A percentile compares a stretch with the other conserved stretches of the same genome.
Conservation (phyloP, 2,888 invertebrate species). For the Lasioglossum vierecki region DNA sequence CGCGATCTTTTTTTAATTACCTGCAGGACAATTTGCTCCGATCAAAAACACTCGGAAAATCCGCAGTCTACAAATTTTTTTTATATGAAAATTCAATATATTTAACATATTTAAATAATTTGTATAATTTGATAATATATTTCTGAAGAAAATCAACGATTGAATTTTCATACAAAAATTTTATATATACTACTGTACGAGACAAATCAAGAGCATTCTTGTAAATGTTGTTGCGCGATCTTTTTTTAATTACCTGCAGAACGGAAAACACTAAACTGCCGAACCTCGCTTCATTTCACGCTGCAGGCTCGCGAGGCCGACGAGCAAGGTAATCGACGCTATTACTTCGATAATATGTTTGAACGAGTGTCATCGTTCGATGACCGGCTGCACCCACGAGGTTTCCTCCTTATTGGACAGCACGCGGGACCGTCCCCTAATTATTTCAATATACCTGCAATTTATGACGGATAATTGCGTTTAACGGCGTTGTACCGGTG, state of each 20-base stretch:
- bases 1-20: too few species aligned
- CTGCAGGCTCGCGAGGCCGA: conserved; percentile 52
- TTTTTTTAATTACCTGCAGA: too few species aligned
- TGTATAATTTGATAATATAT: too few species aligned
- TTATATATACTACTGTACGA: too few species aligned
- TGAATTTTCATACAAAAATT: too few species aligned
- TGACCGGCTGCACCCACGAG: conserved; percentile 25
- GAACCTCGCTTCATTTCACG: conserved; percentile 63
- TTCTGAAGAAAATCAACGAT: too few species aligned
- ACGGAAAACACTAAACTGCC: conserved; percentile 32
- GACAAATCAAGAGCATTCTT: too few species aligned
- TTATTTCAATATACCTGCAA: conserved; percentile 43
- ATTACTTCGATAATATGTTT: conserved; percentile 72
- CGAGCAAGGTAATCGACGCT: conserved; percentile 39
- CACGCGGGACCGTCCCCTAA: conserved; percentile 33
- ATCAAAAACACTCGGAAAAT: not conserved
- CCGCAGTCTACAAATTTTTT: too few species aligned
- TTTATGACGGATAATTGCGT: conserved; percentile 61
- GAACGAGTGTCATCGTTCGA: conserved; percentile 71
- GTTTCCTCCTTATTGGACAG: conserved; percentile 10
- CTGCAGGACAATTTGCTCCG: too few species aligned
- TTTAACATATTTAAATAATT: too few species aligned
- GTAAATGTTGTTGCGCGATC: too few species aligned
- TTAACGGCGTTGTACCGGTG: conserved; percentile 38
- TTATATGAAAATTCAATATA: too few species aligned